Evolutionary conservation across 92 coral and sea anemone species (phyloP), one percentile per base, ranked within the genome.

Genomic region (Porites cylindrica): DNA sequence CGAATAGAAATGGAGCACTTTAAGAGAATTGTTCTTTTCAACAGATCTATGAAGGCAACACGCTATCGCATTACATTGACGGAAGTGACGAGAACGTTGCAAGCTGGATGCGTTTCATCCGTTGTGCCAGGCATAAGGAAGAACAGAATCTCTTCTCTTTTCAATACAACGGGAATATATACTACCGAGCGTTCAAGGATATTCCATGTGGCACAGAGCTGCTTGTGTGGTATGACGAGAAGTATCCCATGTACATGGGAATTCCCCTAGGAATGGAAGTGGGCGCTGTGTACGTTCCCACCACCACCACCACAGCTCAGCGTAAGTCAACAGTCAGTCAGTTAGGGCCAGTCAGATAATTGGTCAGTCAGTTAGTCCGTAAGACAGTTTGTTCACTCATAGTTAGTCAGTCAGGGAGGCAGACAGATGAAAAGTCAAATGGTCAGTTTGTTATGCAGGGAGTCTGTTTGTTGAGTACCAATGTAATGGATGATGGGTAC

Each of bases 51-150:
- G 83, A 90, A 10, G 89, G 92, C 18, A 89, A 91, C 11, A 89
- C 83, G 11, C 60, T 96, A 20, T 79, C 90, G n/a, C 88, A 89
- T 29, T 96, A 92, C 76, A 76, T 96, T 43, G 98, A 96, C 62
- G 98, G 96, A 24, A 90, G 94, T 61, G 91, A 96, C 72, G 98
- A 96, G 72, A 84, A 88, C 88, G 70, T 72, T 21, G 91, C 98
- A 19, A 96, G 98, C 21, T 96, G 98, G 98, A 96, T 96, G 98
- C 90, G 98, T 8, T 96, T 92, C 70, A 96, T 96, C 53, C 91
- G 97, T 66, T 96, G 98, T 72, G 98, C 98, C 17, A 93, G 98
- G 16, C 91, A 91, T 78, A 94, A 95, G 58, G 91, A 85, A 10
- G 98, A 96, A 70, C 98, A 96, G 82, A 96, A 96, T 82, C 84